Percentiles rank a stretch among this genome's conserved stretches.
These are phyloP conservation scores for Capromys pilorides DNA, from an alignment of 2,797 vertebrate species.

Conservation along the genomic window DNA sequence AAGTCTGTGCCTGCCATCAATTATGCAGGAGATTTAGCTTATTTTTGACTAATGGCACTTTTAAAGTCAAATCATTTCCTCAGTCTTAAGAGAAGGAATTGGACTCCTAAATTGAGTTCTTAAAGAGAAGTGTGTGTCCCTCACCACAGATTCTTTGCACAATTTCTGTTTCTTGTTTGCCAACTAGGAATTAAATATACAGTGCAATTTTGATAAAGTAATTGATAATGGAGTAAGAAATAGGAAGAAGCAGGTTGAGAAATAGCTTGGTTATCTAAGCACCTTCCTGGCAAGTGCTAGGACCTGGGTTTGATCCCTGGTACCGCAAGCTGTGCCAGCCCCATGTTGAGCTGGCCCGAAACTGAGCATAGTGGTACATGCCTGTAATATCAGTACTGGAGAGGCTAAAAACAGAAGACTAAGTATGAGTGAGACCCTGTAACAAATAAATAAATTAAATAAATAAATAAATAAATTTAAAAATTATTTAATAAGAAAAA, in stretches of 20 bases:
- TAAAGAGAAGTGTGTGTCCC: not conserved
- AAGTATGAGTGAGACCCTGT: too few relatives aligned
- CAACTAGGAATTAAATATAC: constrained; percentile 73
- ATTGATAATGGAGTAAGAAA: constrained; percentile 79
- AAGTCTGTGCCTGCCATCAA: constrained; percentile 78
- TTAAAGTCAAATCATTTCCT: constrained; percentile 85
- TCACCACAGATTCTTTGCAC: constrained; percentile 1
- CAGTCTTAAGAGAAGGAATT: constrained; percentile 81
- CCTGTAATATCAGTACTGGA: too few relatives aligned
- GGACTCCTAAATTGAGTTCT: constrained; percentile 76
- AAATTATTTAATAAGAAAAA: constrained; percentile 58
- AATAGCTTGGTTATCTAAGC: too few relatives aligned
- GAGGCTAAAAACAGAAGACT: too few relatives aligned
- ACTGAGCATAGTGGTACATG: too few relatives aligned
- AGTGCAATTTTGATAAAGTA: constrained; percentile 78
- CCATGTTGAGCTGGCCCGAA: too few relatives aligned
- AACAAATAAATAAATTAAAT: too few relatives aligned
- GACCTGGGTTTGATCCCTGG: too few relatives aligned
- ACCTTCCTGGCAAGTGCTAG: too few relatives aligned
- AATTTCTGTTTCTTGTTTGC: constrained; percentile 69
- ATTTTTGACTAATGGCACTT: constrained; percentile 85
- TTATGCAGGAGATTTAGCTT: constrained; percentile 81
- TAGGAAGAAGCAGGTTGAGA: constrained; percentile 43
- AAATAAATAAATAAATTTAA: too few relatives aligned
- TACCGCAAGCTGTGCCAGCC: too few relatives aligned